A percentile compares a stretch with the other conserved stretches of the same genome.
phyloP scores from a whole-genome alignment of 2,888 invertebrate genomes.

The Bellardia bayeri region DNA sequence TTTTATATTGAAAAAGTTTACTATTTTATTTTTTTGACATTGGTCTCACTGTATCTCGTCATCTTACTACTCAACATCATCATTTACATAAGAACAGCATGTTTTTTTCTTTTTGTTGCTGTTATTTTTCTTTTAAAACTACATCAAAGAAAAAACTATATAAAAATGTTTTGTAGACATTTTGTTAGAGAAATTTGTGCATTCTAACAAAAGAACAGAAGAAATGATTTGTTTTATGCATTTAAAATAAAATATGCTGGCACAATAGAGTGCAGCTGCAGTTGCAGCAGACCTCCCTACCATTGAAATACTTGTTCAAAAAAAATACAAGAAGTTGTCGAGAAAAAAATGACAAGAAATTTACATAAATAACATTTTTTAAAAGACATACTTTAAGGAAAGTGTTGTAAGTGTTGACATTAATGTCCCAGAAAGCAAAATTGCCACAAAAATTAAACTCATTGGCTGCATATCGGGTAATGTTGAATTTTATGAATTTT shows the following conservation, averaged over 20 bases:
- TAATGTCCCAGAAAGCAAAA: neutral
- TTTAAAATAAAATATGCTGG: constrained; percentile 40
- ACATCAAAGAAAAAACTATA: constrained; percentile 1
- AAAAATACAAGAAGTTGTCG: neutral
- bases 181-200: constrained; percentile 49
- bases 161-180: constrained; percentile 50
- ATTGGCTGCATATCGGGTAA: too few relatives aligned
- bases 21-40: neutral
- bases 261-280: constrained; percentile 11
- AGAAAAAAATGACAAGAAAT: constrained; percentile 11
- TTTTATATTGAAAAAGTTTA: neutral
- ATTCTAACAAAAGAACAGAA: constrained; percentile 47
- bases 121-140: constrained; percentile 19
- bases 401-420: neutral
- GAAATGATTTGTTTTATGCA: constrained; percentile 54
- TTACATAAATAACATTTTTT: constrained; percentile 24
- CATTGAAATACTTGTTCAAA: neutral
- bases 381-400: constrained; percentile 9
- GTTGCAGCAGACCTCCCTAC: neutral
- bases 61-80: constrained; percentile 13
- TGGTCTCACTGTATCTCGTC: neutral
- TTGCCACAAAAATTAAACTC: neutral
- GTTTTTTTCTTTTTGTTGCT: constrained; percentile 15
- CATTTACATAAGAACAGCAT: neutral
- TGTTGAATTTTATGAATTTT: too few relatives aligned